phyloP scores from a whole-genome alignment of 2,113 vertebrate genomes.

The Ammodytes dubius region DNA sequence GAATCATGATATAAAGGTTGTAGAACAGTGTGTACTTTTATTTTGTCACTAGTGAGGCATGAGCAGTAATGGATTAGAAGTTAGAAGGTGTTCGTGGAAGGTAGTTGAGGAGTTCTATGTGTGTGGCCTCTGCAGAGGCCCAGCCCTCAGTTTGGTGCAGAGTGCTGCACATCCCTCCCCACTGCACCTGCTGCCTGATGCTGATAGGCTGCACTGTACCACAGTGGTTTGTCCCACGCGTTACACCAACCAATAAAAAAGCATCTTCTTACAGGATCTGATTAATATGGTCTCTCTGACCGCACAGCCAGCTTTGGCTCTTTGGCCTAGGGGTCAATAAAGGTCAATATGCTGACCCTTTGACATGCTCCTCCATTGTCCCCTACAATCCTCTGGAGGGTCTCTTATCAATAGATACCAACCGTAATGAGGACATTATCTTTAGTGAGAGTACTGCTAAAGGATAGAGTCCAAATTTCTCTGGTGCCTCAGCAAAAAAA shows the following conservation, averaged over 20 bases:
- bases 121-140: conserved; percentile 76
- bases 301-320: not conserved
- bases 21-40: conserved; percentile 30
- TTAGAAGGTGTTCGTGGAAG: conserved; percentile 22
- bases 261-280: not conserved
- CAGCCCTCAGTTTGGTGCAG: conserved; percentile 80
- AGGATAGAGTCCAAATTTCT: conserved; percentile 46
- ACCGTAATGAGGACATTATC: conserved; percentile 37
- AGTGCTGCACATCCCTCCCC: conserved; percentile 71
- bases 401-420: conserved; percentile 58
- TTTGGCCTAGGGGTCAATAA: conserved; percentile 38
- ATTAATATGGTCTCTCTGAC: conserved; percentile 5
- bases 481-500: conserved; percentile 33
- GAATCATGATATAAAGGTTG: conserved; percentile 18
- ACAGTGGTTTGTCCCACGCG: conserved; percentile 35
- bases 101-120: conserved; percentile 44
- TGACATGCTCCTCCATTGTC: conserved; percentile 25
- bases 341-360: conserved; percentile 51
- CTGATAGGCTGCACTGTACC: conserved; percentile 63
- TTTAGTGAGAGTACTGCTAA: conserved; percentile 26
- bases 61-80: conserved; percentile 8
- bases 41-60: not conserved
- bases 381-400: conserved; percentile 8
- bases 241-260: conserved; percentile 39
- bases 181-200: conserved; percentile 72